Evolutionary conservation across 2,113 vertebrate genomes (phyloP), one percentile per base, ranked within the genome.

Genomic region (Orcinus orca): DNA sequence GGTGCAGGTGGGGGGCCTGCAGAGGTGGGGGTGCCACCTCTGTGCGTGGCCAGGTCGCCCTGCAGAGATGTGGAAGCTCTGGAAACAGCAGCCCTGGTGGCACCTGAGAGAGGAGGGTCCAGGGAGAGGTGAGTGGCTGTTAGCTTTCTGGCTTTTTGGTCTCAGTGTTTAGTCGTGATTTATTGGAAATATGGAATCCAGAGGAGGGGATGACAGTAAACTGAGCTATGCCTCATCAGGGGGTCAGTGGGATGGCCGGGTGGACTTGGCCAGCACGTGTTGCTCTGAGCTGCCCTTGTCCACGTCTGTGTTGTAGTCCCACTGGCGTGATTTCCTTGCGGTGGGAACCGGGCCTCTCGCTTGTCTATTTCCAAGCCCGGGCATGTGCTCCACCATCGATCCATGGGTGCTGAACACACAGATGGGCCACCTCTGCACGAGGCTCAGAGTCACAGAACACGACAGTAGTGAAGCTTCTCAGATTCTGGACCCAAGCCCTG

Each of bases 321-420:
- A 6, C 47, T 38, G 62, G 63, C 2, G 12, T 31, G 74, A 53
- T 90, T 29, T 80, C 74, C 14, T 6, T 10, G 26, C 38, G 60
- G 26, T 3, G 44, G 25, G 25, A n/a, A 63, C 25, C 3, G 60
- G 60, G 20, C 8, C n/a, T 77, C 60, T 77, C 2, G 0, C 33
- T 23, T 50, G 7, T 67, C n/a, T n/a, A 2, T 53, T 31, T 26
- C 41, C 31, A 50, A 18, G 60, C 17, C 3, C 1, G 3, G 4
- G 15, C 10, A 1, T 15, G 14, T 31, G 60, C 44, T 29, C 7
- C 6, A 12, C 36, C 18, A 4, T 67, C 7, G 4, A n/a, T 13
- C 13, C 0, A 0, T 1, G 33, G 15, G 38, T 15, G 25, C 33
- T 21, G 47, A 31, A 3, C 31, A 10, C 3, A 0, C 17, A 4